Evolutionary conservation across 2,113 vertebrate genomes (phyloP).

Genomic region (Ploceus nigricollis): DNA sequence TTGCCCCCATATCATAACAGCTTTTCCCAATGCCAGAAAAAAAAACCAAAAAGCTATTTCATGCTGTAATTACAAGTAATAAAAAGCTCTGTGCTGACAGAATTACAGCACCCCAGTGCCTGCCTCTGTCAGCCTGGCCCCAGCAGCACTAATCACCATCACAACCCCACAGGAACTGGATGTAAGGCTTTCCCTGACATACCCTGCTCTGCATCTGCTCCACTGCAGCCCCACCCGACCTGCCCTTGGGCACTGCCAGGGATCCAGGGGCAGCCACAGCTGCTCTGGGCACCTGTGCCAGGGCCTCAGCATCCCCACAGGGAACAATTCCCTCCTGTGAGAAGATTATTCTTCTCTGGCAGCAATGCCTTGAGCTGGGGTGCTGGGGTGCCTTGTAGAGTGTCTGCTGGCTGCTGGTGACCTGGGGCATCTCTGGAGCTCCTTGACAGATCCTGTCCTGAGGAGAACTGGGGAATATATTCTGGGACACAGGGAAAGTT

Average conservation of each 20-base stretch:
- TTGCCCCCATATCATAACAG: neutral
- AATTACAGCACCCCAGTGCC: neutral
- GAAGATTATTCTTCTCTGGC: neutral
- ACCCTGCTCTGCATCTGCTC: neutral
- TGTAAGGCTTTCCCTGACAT: neutral
- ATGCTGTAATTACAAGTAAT: neutral
- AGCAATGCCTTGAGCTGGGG: neutral
- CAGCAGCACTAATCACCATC: neutral
- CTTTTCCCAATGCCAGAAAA: neutral
- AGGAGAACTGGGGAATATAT: neutral
- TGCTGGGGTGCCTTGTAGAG: neutral
- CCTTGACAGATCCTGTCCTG: neutral
- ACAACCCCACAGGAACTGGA: neutral
- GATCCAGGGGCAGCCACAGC: neutral
- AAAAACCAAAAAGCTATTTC: neutral
- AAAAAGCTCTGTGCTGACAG: neutral
- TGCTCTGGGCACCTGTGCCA: neutral
- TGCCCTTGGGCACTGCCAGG: neutral
- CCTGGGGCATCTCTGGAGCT: neutral
- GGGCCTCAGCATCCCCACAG: neutral
- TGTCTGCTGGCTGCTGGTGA: neutral
- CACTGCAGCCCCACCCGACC: rapidly evolving
- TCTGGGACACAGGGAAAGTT: neutral
- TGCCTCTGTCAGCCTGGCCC: neutral
- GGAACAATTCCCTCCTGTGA: neutral